A percentile compares a stretch with the other conserved stretches of the same genome.
Evolutionary conservation across 2,888 invertebrate species (phyloP).

Genomic region (Pseudeuparius sepicola): DNA sequence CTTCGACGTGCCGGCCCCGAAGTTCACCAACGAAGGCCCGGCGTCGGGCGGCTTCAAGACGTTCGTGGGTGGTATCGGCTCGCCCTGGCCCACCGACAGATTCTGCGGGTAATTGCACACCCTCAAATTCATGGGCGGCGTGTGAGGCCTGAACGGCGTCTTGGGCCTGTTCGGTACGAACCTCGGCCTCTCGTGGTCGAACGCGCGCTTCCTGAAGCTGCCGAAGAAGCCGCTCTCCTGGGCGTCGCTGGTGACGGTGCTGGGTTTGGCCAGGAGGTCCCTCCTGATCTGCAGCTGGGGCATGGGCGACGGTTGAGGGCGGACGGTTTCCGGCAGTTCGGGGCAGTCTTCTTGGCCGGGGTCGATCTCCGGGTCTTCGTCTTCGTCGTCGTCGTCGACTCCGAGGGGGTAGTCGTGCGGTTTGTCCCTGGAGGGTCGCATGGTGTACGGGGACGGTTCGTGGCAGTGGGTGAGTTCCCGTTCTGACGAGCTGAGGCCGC

Average conservation of each 20-base stretch:
- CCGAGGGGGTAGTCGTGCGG: constrained; percentile 31
- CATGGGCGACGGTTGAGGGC: constrained; percentile 28
- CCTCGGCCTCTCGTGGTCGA: constrained; percentile 42
- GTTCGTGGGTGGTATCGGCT: constrained; percentile 27
- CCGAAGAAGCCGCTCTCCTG: constrained; percentile 42
- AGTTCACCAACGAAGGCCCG: constrained; percentile 18
- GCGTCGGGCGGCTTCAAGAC: constrained; percentile 37
- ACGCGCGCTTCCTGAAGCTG: constrained; percentile 47
- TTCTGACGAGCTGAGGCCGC: constrained; percentile 42
- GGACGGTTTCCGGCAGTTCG: constrained; percentile 26
- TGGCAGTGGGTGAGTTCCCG: constrained; percentile 62
- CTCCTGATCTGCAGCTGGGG: constrained; percentile 60
- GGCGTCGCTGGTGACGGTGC: constrained; percentile 39
- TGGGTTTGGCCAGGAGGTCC: constrained; percentile 51
- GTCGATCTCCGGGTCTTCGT: constrained; percentile 37
- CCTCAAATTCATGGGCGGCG: constrained; percentile 33
- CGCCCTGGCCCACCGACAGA: constrained; percentile 25
- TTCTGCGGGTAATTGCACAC: constrained; percentile 23
- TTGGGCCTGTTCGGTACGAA: constrained; percentile 22
- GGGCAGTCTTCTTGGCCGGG: constrained; percentile 37
- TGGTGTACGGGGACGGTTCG: constrained; percentile 52
- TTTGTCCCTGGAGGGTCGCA: constrained; percentile 55
- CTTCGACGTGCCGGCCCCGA: constrained; percentile 20
- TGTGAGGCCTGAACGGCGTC: constrained; percentile 30
- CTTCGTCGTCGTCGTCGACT: constrained; percentile 33